These are phyloP conservation scores for Diuraphis noxia DNA, from an alignment of 1,140 invertebrate genomes.

Conservation along the genomic window DNA sequence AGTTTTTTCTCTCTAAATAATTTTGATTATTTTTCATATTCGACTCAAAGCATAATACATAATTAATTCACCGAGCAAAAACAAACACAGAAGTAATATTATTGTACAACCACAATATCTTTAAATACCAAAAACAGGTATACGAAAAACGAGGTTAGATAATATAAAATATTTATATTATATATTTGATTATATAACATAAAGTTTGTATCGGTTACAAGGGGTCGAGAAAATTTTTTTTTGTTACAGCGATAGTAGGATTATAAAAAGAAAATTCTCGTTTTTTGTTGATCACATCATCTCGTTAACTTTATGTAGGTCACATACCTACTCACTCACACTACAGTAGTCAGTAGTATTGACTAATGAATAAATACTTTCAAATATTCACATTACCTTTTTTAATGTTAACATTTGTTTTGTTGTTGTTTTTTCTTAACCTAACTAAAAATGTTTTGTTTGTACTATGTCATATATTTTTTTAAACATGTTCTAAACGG, in stretches of 20 bases:
- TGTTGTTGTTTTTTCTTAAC: background rate
- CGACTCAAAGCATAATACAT: background rate
- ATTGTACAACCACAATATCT: background rate
- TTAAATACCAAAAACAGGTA: background rate
- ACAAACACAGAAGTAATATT: background rate
- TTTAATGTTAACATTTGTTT: background rate
- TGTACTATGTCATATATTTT: background rate
- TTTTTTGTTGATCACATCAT: background rate
- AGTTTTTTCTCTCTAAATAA: background rate
- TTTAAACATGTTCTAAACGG: too few species aligned
- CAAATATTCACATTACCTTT: background rate
- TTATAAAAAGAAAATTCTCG: background rate
- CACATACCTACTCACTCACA: background rate
- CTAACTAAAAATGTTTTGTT: background rate
- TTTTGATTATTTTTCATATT: background rate
- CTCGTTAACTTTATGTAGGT: background rate
- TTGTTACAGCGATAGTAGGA: background rate
- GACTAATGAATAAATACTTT: background rate
- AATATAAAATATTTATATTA: too few species aligned
- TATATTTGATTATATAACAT: too few species aligned
- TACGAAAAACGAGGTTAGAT: background rate
- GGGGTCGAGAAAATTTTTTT: background rate
- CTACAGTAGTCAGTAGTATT: too few species aligned
- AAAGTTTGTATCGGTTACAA: background rate
- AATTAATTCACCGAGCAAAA: background rate